phyloP scores from a whole-genome alignment of 2,797 vertebrate species.

The Malurus splendens region DNA sequence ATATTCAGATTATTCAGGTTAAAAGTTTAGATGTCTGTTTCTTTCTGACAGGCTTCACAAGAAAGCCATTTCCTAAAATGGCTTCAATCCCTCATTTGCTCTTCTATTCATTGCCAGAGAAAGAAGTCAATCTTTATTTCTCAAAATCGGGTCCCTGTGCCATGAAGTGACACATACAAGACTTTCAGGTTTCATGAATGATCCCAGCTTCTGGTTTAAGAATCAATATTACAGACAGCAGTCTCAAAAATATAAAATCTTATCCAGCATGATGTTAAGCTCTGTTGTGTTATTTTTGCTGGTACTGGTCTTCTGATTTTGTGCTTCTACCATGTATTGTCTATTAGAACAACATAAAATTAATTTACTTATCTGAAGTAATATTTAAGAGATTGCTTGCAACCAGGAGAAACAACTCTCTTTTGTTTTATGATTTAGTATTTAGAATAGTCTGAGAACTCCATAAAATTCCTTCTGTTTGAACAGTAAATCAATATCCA shows the following conservation, averaged over 20 bases:
- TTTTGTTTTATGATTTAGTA: neutral
- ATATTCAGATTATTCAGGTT: neutral
- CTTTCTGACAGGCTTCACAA: neutral
- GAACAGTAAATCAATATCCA: neutral
- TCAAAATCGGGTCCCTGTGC: neutral
- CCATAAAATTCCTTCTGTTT: neutral
- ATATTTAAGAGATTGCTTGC: neutral
- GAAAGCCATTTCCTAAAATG: neutral
- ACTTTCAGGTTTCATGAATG: neutral
- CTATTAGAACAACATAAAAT: neutral
- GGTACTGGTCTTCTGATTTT: neutral
- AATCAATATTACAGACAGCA: neutral
- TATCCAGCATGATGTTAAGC: neutral
- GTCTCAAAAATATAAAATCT: neutral
- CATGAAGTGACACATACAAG: neutral
- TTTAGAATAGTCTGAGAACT: neutral
- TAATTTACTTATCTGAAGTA: neutral
- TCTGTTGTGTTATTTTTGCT: neutral
- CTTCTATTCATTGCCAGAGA: neutral
- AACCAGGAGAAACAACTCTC: neutral
- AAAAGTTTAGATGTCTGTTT: neutral
- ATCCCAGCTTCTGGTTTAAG: neutral
- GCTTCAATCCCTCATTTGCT: neutral
- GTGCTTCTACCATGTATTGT: neutral
- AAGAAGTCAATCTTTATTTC: neutral